These are phyloP conservation scores for Pampusana beccarii DNA, from an alignment of 2,113 vertebrate genomes.

Conservation along the genomic window DNA sequence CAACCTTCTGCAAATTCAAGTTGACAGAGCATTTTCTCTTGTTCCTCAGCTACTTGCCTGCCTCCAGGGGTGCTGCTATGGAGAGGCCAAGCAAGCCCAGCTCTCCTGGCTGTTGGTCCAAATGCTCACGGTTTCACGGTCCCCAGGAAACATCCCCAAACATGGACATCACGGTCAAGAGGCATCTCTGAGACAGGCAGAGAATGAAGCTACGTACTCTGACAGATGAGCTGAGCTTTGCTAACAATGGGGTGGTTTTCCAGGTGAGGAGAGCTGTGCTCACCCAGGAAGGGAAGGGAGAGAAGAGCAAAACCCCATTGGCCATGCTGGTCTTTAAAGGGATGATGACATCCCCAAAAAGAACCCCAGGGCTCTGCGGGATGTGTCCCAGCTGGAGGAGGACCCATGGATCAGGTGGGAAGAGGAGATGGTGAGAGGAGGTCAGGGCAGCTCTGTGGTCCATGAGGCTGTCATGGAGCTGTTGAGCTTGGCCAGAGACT, in stretches of 20 bases:
- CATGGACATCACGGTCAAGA: background rate
- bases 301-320: background rate
- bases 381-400: background rate
- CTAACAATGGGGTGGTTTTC: background rate
- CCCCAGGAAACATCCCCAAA: background rate
- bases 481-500: background rate
- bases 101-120: background rate
- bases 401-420: background rate
- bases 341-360: background rate
- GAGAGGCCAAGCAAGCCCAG: background rate
- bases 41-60: background rate
- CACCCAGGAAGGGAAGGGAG: background rate
- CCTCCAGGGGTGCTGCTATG: background rate
- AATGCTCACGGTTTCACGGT: fast-evolving
- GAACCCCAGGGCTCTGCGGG: background rate
- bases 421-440: background rate
- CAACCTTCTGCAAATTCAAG: background rate
- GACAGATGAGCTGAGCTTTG: background rate
- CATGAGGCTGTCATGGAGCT: background rate
- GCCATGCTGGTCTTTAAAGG: background rate
- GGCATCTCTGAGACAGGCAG: background rate
- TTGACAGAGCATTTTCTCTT: background rate
- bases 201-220: background rate
- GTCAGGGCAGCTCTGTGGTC: background rate
- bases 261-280: background rate